Evolutionary conservation across 2,888 invertebrate species (phyloP).

Genomic region (Lasioglossum villosulum): DNA sequence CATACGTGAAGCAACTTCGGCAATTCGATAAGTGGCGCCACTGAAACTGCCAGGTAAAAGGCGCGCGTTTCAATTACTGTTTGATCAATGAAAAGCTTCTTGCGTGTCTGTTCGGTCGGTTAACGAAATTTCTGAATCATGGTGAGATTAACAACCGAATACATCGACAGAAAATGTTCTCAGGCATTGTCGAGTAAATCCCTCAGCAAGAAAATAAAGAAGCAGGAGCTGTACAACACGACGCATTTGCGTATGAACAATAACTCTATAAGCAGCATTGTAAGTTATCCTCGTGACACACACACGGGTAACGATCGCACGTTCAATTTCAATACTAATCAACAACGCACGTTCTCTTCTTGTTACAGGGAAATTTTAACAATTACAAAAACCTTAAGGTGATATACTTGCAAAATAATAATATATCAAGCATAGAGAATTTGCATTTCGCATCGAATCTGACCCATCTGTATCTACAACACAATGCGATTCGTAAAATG

Average conservation of each 20-base stretch:
- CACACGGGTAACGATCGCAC: constrained; percentile 10
- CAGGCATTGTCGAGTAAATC: constrained; percentile 75
- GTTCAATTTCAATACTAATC: neutral
- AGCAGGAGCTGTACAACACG: constrained; percentile 76
- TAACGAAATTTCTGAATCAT: constrained; percentile 60
- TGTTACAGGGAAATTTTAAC: constrained; percentile 81
- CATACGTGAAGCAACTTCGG: neutral
- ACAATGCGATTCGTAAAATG: constrained; percentile 90
- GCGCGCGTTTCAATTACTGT: constrained; percentile 44
- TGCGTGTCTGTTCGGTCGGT: neutral
- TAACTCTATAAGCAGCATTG: constrained; percentile 86
- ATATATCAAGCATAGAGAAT: constrained; percentile 90
- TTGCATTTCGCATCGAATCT: constrained; percentile 88
- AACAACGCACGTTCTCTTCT: neutral
- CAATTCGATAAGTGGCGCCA: neutral
- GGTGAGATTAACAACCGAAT: constrained; percentile 78
- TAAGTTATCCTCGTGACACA: constrained; percentile 81
- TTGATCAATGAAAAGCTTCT: constrained; percentile 59
- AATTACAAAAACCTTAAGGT: constrained; percentile 86
- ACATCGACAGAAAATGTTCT: constrained; percentile 76
- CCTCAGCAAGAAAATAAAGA: constrained; percentile 73
- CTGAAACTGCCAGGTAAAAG: neutral
- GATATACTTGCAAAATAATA: constrained; percentile 92
- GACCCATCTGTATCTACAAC: constrained; percentile 90
- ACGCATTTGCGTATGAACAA: constrained; percentile 87